Percentiles rank a stretch among this genome's conserved stretches.
phyloP scores from a whole-genome alignment of 2,888 invertebrate species.

The Lithophane semibrunnea region DNA sequence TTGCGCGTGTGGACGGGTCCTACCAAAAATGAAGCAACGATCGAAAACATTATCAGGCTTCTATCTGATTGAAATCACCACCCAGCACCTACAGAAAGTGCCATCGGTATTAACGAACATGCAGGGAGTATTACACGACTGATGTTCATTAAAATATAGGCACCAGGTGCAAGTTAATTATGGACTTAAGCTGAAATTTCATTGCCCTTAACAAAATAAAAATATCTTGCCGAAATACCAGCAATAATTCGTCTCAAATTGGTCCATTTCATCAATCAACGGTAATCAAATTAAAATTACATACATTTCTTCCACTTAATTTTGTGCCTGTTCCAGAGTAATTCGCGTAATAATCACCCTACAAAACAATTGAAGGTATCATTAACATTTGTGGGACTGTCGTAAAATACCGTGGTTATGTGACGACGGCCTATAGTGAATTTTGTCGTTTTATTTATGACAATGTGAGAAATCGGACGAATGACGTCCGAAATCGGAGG shows the following conservation, averaged over 20 bases:
- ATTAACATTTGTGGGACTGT: constrained; percentile 36
- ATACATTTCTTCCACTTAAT: constrained; percentile 42
- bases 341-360: constrained; percentile 36
- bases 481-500: not conserved
- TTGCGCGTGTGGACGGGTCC: no score
- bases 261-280: constrained; percentile 38
- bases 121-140: not conserved
- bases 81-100: not conserved
- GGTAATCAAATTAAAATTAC: constrained; percentile 54
- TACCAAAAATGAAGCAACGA: no score
- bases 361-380: constrained; percentile 16
- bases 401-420: constrained; percentile 4
- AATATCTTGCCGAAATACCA: constrained; percentile 15
- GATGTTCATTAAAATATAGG: not conserved
- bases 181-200: not conserved
- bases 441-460: constrained; percentile 2
- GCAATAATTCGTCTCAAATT: constrained; percentile 33
- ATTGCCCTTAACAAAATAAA: constrained; percentile 13
- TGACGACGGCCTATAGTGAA: not conserved
- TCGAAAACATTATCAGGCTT: no score
- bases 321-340: constrained; percentile 29
- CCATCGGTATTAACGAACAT: not conserved
- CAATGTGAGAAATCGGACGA: not conserved
- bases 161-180: not conserved
- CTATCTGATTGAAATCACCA: not conserved